A percentile compares a stretch with the other conserved stretches of the same genome.
Conservation (phyloP, 2,113 vertebrate species). For the Apteryx mantelli region DNA sequence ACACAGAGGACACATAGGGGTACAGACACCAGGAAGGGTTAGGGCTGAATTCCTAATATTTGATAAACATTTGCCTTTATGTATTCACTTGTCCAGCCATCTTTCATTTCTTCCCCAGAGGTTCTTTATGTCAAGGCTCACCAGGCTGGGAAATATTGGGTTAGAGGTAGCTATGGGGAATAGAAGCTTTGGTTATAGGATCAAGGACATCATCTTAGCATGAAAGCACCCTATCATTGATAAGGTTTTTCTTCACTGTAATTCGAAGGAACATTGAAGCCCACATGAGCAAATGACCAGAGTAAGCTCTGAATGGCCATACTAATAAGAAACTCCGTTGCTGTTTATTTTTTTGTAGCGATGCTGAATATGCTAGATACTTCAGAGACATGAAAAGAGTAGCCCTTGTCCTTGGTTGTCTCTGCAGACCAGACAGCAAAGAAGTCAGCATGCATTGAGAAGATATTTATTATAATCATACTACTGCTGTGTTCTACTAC, state of each 20-base stretch:
- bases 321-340: background rate
- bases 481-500: background rate
- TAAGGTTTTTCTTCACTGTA: background rate
- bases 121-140: background rate
- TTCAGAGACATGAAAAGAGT: background rate
- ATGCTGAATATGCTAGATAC: background rate
- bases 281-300: background rate
- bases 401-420: background rate
- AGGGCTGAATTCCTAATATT: background rate
- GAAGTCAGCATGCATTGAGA: background rate
- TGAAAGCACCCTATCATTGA: background rate
- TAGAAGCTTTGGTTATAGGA: background rate
- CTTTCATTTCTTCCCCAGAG: background rate
- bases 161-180: background rate
- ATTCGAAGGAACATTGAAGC: background rate
- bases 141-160: background rate
- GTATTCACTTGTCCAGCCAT: background rate
- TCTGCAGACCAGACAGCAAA: background rate
- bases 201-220: background rate
- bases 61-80: background rate
- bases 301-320: background rate
- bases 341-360: background rate
- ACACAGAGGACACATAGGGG: background rate
- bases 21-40: background rate
- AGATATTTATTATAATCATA: background rate